Base-by-base conservation (phyloP, 53 echinoderm and acorn worm species). In the Paracentrotus lividus region DNA sequence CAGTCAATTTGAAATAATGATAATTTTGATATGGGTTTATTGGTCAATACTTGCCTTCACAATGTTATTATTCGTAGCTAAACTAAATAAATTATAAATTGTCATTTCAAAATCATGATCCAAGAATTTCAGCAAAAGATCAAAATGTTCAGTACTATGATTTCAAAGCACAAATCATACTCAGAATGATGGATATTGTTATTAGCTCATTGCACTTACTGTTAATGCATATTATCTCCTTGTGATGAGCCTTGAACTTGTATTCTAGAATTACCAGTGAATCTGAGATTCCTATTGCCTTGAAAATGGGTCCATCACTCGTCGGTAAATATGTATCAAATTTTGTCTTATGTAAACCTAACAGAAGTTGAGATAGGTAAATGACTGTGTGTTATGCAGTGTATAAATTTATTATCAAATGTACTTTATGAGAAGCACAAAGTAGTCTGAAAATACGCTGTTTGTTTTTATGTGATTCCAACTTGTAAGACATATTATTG, bases 71-170 rank as follows among this genome's bases (percentile, higher is more conserved):
- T n/a, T 72, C 15, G 2, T 16, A 8, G 31, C 5, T 64, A 10
- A 29, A 29, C 12, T 0, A 64, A 10, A 8, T 64, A 10, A 10
- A 29, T 64, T 64, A 8, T 29, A 10, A 31, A 9, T 2, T 15
- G 72, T 15, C 38, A 40, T 20, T 5, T 40, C 36, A 38, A 72
- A 67, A 72, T 36, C 72, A 72, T 72, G 40, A 72, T 72, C 20
- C 72, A 36, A 38, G 72, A 72, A 72, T 40, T 40, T 72, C 72
- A 3, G 36, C 36, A 72, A 2, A 21, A 40, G 16, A 32, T 72
- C 40, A 72, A 31, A 24, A 45, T 47, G 20, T 47, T 81, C 47
- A 81, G 81, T 81, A 81, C 81, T 81, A 77, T 77, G 42, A 77
- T 77, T 78, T 81, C 8, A 10, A 44, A 81, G 81, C 26, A 81